Conservation (phyloP, 64 coral and sea anemone genomes). For the Dendrophyllia cribrosa region DNA sequence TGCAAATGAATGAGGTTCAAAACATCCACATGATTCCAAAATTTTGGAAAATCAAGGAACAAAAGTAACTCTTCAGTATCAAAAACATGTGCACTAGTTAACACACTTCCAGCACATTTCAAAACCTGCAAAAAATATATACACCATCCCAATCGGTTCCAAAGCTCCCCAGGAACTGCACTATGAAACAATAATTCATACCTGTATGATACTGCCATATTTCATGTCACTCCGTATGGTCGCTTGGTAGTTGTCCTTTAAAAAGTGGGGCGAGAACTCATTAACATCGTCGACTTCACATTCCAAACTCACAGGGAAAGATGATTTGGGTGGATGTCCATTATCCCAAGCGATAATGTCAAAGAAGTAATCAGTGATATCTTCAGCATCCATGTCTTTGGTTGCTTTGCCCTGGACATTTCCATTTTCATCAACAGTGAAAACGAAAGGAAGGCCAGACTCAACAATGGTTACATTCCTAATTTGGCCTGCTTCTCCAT, state of each 20-base stretch:
- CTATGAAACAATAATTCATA: constrained; percentile 1
- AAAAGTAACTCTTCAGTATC: too few relatives aligned
- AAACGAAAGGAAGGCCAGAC: constrained; percentile 80
- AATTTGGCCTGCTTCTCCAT: constrained; percentile 81
- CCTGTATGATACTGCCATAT: constrained; percentile 63
- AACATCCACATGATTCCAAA: neutral
- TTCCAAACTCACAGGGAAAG: constrained; percentile 68
- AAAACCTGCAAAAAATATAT: neutral
- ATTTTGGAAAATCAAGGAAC: neutral
- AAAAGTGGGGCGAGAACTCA: constrained; percentile 86
- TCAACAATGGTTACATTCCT: constrained; percentile 73
- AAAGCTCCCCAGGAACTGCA: too few relatives aligned
- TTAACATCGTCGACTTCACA: constrained; percentile 90
- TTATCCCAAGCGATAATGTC: constrained; percentile 83
- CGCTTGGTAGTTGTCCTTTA: constrained; percentile 63
- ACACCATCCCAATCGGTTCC: too few relatives aligned
- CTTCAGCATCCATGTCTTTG: constrained; percentile 83
- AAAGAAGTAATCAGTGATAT: constrained; percentile 78
- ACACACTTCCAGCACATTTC: neutral
- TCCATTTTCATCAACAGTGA: constrained; percentile 71
- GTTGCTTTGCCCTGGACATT: constrained; percentile 68
- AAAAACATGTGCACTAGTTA: too few relatives aligned
- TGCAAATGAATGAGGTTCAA: too few relatives aligned
- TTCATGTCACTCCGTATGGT: constrained; percentile 65
- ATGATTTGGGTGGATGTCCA: constrained; percentile 67